Percentiles rank a stretch among this genome's conserved stretches.
These are phyloP conservation scores for Drosophila rufa DNA, from an alignment of 1,140 invertebrate species.

Conservation along the genomic window DNA sequence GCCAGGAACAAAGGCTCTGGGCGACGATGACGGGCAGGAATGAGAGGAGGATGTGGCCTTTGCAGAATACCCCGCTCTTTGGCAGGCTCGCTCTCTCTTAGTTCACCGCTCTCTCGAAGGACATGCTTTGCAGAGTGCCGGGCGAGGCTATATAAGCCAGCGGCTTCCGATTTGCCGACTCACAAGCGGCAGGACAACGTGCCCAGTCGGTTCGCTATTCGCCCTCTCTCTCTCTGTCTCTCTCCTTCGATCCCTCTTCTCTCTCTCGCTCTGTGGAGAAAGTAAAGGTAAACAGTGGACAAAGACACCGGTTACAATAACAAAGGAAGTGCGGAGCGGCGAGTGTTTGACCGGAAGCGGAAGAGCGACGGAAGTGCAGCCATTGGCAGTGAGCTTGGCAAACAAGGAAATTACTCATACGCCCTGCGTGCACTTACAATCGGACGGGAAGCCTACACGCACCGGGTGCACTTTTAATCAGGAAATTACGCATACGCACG, in stretches of 20 bases:
- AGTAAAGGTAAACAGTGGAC: conserved; percentile 42
- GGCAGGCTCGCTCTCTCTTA: conserved; percentile 1
- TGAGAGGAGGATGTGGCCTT: neutral
- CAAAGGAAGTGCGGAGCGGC: conserved; percentile 53
- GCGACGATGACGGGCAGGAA: neutral
- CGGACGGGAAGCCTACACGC: neutral
- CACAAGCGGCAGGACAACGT: conserved; percentile 79
- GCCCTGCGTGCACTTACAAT: conserved; percentile 6
- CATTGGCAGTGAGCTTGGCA: conserved; percentile 14
- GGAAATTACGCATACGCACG: conserved; percentile 41
- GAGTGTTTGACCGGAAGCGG: conserved; percentile 37
- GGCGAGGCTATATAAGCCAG: conserved; percentile 76
- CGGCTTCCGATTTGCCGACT: conserved; percentile 73
- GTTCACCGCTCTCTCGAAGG: neutral
- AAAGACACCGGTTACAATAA: conserved; percentile 67
- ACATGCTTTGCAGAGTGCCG: conserved; percentile 55
- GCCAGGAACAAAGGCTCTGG: conserved; percentile 26
- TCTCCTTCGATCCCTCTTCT: neutral
- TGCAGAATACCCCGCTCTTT: conserved; percentile 5
- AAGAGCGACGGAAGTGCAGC: conserved; percentile 39
- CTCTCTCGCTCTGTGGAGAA: neutral
- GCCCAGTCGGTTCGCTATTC: conserved; percentile 40
- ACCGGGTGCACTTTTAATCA: conserved; percentile 9
- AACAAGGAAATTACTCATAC: conserved; percentile 35
- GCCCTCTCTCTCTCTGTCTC: conserved; percentile 21